Evolutionary conservation across 2,888 invertebrate species (phyloP).

Genomic region (Stictocephala bisonia): DNA sequence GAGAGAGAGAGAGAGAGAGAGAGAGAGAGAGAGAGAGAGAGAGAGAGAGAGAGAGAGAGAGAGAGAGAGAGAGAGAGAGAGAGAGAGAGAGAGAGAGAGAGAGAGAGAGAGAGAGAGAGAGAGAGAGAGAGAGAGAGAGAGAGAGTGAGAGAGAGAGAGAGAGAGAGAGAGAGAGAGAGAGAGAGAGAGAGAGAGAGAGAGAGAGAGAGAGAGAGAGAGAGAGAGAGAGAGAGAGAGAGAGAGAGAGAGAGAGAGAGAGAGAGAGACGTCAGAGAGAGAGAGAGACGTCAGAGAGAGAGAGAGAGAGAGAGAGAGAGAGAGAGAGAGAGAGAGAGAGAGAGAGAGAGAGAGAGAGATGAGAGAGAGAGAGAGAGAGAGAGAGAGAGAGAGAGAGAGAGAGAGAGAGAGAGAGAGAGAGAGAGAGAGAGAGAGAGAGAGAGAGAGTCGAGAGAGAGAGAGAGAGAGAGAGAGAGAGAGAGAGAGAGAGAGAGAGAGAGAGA

Average conservation of each 20-base stretch:
- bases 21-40: not conserved
- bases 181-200: no score
- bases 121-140: no score
- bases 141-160: no score
- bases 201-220: no score
- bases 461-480: not conserved
- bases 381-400: not conserved
- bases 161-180: no score
- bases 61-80: not conserved
- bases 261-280: not conserved
- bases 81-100: no score
- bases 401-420: not conserved
- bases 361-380: not conserved
- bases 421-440: not conserved
- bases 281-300: not conserved
- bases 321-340: slow-evolving; percentile 9
- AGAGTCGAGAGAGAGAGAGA: no score
- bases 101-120: no score
- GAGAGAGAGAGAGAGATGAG: not conserved
- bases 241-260: no score
- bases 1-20: not conserved
- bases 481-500: not conserved
- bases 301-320: not conserved
- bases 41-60: not conserved
- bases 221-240: no score